Base-by-base conservation (phyloP, 1,140 invertebrate species). In the Hycleus phaleratus region DNA sequence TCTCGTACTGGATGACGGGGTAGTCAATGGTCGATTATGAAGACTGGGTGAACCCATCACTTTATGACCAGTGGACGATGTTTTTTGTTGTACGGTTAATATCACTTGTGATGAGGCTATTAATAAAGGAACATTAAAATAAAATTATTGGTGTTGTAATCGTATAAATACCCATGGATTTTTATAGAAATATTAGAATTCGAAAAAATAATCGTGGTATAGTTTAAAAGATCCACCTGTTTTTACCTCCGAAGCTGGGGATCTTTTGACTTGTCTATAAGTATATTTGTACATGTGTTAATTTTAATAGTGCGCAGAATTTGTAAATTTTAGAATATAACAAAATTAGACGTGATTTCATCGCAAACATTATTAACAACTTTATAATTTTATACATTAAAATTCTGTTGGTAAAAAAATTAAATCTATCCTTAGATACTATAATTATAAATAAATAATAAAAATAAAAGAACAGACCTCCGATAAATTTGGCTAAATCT, bases 71-170 rank as follows among this genome's bases (percentile, higher is more conserved):
- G 63, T 63, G 9, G 69, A 62, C 32, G 32, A 32, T 32, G 7
- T 7, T 49, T 78, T 77, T 68, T 82, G 81, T 63, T 84, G 81
- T 3, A 84, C 82, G 12, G 82, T 83, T 60, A 84, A 66, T 56
- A 80, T 77, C 46, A 84, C 82, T 69, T 84, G 79, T n/a, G 78
- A 76, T 46, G 77, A 79, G 48, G 82, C 83, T 85, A 67, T 1
- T 76, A 76, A 59, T 59, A 65, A 68, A 62, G 70, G 12, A 18
- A 18, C 18, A 18, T 18, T 18, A 18, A 18, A 18, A 18, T 18
- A 18, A 18, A 18, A 18, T 18, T 18, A 18, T 18, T 18, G 18
- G 18, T 18, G 18, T 18, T 18, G 18, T 18, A 18, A 18, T 18
- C 18, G 18, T 18, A 18, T 18, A 18, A 18, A 18, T 18, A 18